Percentiles rank a stretch among this genome's conserved stretches.
Evolutionary conservation across 2,797 vertebrate species (phyloP).

Genomic region (Cirrhinus mrigala): DNA sequence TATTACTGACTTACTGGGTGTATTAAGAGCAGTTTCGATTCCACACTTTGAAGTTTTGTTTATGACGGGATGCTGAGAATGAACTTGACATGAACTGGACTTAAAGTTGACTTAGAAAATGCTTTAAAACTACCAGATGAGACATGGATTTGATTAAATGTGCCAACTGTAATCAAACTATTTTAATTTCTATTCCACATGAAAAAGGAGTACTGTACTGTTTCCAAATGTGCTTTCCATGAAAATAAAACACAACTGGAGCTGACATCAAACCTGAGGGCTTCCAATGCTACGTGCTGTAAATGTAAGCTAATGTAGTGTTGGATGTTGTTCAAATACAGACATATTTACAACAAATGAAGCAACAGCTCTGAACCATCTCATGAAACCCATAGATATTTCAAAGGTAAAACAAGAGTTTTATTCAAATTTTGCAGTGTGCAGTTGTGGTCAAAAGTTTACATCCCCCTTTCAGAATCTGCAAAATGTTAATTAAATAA

Average conservation of each 20-base stretch:
- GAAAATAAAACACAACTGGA: conserved; percentile 12
- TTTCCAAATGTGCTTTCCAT: conserved; percentile 17
- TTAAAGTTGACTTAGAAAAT: conserved; percentile 49
- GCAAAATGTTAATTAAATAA: too few species aligned
- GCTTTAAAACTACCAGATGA: conserved; percentile 49
- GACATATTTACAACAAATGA: not conserved
- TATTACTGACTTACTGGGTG: not conserved
- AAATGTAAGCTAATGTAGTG: not conserved
- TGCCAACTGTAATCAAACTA: conserved; percentile 55
- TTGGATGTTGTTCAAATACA: not conserved
- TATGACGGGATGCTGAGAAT: conserved; percentile 32
- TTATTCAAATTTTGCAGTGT: too few species aligned
- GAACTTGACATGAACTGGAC: conserved; percentile 31
- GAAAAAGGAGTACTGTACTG: conserved; percentile 46
- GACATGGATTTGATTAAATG: conserved; percentile 46
- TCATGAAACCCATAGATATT: too few species aligned
- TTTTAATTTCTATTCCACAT: conserved; percentile 64
- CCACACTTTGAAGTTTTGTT: conserved; percentile 50
- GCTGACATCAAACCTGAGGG: not conserved
- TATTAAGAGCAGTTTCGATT: conserved; percentile 24
- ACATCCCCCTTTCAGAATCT: too few species aligned
- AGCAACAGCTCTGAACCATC: not conserved
- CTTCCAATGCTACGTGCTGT: not conserved
- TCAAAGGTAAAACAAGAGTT: too few species aligned
- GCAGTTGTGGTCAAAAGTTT: too few species aligned